A percentile compares a stretch with the other conserved stretches of the same genome.
Evolutionary conservation across 2,797 vertebrate species (phyloP).

Genomic region (Neoniphon sammara): DNA sequence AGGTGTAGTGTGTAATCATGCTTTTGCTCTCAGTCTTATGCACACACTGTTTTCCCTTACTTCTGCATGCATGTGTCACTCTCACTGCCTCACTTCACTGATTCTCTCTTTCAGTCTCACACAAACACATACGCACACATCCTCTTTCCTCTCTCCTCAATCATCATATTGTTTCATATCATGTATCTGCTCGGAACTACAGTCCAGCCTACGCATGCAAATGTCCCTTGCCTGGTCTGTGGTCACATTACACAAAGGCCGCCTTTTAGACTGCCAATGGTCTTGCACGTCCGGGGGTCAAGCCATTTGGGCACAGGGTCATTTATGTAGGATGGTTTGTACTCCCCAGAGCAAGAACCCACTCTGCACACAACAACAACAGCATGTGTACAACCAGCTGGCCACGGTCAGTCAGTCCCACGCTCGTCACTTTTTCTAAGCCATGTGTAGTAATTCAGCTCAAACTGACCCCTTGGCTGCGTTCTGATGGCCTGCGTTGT

Average conservation of each 20-base stretch:
- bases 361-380: constrained; percentile 27
- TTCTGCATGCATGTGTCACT: not conserved
- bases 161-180: constrained; percentile 9
- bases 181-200: not conserved
- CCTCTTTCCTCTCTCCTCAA: constrained; percentile 1
- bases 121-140: not conserved
- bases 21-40: not conserved
- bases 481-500: constrained; percentile 19
- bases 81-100: not conserved
- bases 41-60: not conserved
- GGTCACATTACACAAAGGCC: constrained; percentile 26
- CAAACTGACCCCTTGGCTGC: constrained; percentile 20
- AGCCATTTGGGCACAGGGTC: constrained; percentile 23
- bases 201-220: constrained; percentile 19
- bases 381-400: constrained; percentile 61
- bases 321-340: constrained; percentile 26
- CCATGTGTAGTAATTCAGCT: constrained; percentile 37
- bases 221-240: constrained; percentile 13
- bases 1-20: constrained; percentile 21
- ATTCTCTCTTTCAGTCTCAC: not conserved
- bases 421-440: constrained; percentile 10
- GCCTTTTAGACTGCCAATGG: constrained; percentile 19
- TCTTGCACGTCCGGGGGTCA: constrained; percentile 18
- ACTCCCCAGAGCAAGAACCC: constrained; percentile 18
- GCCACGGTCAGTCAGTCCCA: constrained; percentile 32